Evolutionary conservation across 2,888 invertebrate species (phyloP).

Genomic region (Sthenelais limicola): DNA sequence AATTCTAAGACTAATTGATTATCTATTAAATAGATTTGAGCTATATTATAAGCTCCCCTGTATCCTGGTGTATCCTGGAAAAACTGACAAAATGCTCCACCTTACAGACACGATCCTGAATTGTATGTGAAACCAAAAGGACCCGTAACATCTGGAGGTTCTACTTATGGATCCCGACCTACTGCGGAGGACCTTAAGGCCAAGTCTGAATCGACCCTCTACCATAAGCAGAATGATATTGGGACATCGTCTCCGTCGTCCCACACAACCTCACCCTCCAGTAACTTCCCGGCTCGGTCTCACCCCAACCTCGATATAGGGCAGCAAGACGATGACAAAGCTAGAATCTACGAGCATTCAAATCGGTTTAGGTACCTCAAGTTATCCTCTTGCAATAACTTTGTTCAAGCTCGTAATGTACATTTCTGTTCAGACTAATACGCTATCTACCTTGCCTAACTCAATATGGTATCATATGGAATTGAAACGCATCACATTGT

Average conservation of each 20-base stretch:
- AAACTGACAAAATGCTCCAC: too few species aligned
- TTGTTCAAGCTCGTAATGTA: too few species aligned
- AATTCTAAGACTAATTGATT: too few species aligned
- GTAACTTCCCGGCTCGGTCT: constrained; percentile 24
- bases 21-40: too few species aligned
- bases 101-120: constrained; percentile 28
- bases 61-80: too few species aligned
- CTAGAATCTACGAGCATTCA: constrained; percentile 64
- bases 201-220: constrained; percentile 49
- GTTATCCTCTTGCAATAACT: too few species aligned
- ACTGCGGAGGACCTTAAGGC: constrained; percentile 41
- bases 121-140: constrained; percentile 27
- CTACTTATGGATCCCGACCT: not conserved
- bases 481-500: too few species aligned
- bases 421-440: too few species aligned
- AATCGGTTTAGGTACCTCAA: constrained; percentile 57
- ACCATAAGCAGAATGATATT: constrained; percentile 32
- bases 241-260: not conserved
- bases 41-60: too few species aligned
- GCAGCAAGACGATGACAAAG: constrained; percentile 61
- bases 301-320: constrained; percentile 30
- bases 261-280: not conserved
- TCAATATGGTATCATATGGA: too few species aligned
- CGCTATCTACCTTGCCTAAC: too few species aligned
- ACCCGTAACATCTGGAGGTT: not conserved